Conservation (phyloP, 2,888 invertebrate genomes). For the Hypsopygia costalis region DNA sequence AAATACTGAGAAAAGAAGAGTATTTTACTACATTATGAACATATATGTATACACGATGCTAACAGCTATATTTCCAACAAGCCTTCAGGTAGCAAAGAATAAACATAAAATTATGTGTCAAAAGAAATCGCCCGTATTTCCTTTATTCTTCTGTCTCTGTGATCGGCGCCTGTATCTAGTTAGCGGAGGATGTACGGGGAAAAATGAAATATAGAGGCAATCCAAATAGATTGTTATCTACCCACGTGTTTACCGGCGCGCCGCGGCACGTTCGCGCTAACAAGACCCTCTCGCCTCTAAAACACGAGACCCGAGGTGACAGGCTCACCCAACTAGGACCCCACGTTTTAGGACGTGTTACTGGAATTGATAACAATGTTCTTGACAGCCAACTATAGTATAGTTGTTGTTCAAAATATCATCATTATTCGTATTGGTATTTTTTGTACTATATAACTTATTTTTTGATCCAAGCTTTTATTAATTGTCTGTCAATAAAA, state of each 20-base stretch:
- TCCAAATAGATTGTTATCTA: constrained; percentile 81
- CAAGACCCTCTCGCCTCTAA: constrained; percentile 58
- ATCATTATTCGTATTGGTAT: too few species aligned
- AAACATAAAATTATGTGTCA: constrained; percentile 39
- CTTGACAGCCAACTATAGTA: constrained; percentile 55
- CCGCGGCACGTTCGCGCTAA: constrained; percentile 75
- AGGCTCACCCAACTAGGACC: constrained; percentile 45
- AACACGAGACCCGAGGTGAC: constrained; percentile 47
- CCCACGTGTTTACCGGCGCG: constrained; percentile 77
- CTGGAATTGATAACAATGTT: constrained; percentile 57
- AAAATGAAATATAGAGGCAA: constrained; percentile 81
- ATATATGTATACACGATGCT: too few species aligned
- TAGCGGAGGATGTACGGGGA: constrained; percentile 68
- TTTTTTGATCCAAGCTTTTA: too few species aligned
- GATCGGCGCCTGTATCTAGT: constrained; percentile 70
- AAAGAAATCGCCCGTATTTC: constrained; percentile 68
- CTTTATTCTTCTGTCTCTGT: constrained; percentile 50
- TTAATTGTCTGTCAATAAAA: too few species aligned
- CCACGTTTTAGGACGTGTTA: constrained; percentile 32
- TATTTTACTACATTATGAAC: too few species aligned
- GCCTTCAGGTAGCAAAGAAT: constrained; percentile 20
- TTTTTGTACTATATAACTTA: too few species aligned
- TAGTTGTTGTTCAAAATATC: too few species aligned
- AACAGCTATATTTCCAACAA: too few species aligned
- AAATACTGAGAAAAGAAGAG: too few species aligned